Percentiles rank a stretch among this genome's conserved stretches.
These are phyloP conservation scores for Campylomormyrus numenius DNA, from an alignment of 2,113 vertebrate species.

Conservation along the genomic window DNA sequence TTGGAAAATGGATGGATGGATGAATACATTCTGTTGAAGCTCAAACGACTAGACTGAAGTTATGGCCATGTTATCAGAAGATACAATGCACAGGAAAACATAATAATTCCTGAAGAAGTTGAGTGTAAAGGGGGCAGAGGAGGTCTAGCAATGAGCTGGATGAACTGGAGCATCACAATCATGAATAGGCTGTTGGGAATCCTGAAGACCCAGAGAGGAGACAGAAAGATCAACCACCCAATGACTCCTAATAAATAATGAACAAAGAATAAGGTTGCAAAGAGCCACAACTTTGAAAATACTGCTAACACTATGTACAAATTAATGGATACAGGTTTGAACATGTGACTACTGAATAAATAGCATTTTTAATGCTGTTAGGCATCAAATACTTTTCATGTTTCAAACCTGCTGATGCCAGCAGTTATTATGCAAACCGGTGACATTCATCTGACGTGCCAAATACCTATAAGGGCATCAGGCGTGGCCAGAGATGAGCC, in stretches of 20 bases:
- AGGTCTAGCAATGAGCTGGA: not conserved
- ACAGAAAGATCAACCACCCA: not conserved
- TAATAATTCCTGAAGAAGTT: not conserved
- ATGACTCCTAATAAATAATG: not conserved
- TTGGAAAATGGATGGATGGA: too few relatives aligned
- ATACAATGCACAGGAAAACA: not conserved
- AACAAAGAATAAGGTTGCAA: not conserved
- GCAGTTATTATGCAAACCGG: not conserved
- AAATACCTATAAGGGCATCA: not conserved
- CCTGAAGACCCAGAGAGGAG: not conserved
- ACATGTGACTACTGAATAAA: not conserved
- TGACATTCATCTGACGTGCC: not conserved
- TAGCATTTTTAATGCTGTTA: not conserved
- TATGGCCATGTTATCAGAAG: not conserved
- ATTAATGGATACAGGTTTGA: not conserved
- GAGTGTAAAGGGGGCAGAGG: not conserved
- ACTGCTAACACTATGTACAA: not conserved
- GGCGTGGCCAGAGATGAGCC: not conserved
- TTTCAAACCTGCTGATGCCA: not conserved
- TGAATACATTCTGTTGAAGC: not conserved
- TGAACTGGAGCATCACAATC: not conserved
- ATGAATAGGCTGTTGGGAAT: not conserved
- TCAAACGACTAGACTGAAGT: not conserved
- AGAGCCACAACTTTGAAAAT: not conserved
- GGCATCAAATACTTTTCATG: constrained; percentile 1